Evolutionary conservation across 2,113 vertebrate species (phyloP).

Genomic region (Terrapene triunguis): DNA sequence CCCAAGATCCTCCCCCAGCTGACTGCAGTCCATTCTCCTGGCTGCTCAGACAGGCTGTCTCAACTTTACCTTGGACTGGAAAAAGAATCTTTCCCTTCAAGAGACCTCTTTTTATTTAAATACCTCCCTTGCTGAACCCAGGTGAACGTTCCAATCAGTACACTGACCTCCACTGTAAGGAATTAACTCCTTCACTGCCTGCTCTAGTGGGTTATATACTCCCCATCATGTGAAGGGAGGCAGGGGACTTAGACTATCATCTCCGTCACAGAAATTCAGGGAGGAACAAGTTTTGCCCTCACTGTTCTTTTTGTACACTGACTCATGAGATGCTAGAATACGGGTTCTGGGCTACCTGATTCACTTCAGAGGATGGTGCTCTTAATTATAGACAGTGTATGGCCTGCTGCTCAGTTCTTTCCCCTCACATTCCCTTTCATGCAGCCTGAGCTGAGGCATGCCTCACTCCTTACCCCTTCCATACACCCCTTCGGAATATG

Average conservation of each 20-base stretch:
- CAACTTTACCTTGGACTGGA: background rate
- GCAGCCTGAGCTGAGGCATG: background rate
- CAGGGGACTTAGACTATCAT: background rate
- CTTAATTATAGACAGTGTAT: background rate
- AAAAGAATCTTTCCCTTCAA: background rate
- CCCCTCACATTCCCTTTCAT: fast-evolving
- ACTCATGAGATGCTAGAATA: background rate
- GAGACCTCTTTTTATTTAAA: background rate
- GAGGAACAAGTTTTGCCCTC: background rate
- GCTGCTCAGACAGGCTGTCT: background rate
- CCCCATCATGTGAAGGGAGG: background rate
- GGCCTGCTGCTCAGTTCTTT: background rate
- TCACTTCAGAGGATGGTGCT: background rate
- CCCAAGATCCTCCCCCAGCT: background rate
- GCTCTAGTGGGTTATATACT: background rate
- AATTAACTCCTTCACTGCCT: background rate
- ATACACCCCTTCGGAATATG: background rate
- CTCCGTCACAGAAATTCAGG: background rate
- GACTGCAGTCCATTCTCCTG: fast-evolving
- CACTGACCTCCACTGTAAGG: background rate
- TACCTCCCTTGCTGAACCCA: background rate
- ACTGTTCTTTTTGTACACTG: background rate
- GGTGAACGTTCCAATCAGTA: background rate
- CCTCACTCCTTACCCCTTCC: background rate
- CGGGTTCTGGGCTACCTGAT: fast-evolving